Base-by-base conservation (phyloP, 1,140 invertebrate genomes). In the Megalopta genalis region DNA sequence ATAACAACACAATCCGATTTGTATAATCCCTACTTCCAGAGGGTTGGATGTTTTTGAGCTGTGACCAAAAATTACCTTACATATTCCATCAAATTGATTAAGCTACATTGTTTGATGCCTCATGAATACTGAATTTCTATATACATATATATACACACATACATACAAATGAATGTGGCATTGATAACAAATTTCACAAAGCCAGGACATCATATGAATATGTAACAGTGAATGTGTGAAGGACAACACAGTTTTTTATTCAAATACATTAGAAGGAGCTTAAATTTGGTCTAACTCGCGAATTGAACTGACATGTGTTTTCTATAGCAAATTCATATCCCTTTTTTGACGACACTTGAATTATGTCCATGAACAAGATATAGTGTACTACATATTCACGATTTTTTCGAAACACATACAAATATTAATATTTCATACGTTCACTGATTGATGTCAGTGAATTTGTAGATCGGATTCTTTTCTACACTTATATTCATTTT, bases 201-300 rank as follows among this genome's bases (percentile, higher is more conserved):
- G 49, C 49, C 23, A 83, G 27, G 27, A 73, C 52, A 65, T 39
- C 70, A 86, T 87, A 86, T 86, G 86, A n/a, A 87, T 86, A 86
- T 87, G 86, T 87, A 86, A 87, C 84, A 86, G 86, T 87, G 86
- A 87, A 86, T 86, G 86, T 87, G 84, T 87, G 86, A 86, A 86
- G 80, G 42, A 21, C n/a, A 57, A 57, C 54, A 57, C 54, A 57
- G n/a, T n/a, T 18, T 57, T 21, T 6, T n/a, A 57, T 57, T n/a
- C 6, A 57, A 57, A n/a, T 57, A 57, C 7, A 57, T 57, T n/a
- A n/a, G 54, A 16, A 52, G 0, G 18, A 57, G 21, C n/a, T n/a
- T 7, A 57, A 9, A 9, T 9, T n/a, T 57, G 5, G n/a, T 9
- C 14, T 18, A 21, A 52, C 18, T 52, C 16, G n/a, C n/a, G 6